phyloP scores from a whole-genome alignment of 1,140 invertebrate genomes.

The Drosophila hydei region DNA sequence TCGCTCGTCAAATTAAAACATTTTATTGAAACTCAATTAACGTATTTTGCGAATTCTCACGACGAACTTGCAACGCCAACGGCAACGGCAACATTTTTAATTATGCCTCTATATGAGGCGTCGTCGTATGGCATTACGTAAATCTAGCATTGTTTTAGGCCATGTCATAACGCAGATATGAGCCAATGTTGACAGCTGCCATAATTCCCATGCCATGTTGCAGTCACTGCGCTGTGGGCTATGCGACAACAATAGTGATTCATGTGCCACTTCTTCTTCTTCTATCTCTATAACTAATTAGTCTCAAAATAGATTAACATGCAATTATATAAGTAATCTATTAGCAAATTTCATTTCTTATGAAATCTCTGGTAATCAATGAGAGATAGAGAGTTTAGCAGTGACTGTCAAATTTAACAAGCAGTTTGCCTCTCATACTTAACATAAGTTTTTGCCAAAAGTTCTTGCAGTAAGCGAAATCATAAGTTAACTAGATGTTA shows the following conservation, averaged over 20 bases:
- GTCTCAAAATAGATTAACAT: neutral
- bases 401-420: neutral
- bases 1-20: slow-evolving; percentile 71
- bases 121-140: slow-evolving; percentile 57
- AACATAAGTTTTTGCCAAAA: no score
- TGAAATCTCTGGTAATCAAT: neutral
- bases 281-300: neutral
- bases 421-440: no score
- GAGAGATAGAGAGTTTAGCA: neutral
- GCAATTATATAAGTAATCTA: no score
- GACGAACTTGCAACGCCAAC: slow-evolving; percentile 24
- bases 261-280: neutral
- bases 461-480: no score
- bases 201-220: slow-evolving; percentile 36
- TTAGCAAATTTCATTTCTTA: no score
- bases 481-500: no score
- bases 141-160: slow-evolving; percentile 63
- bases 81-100: slow-evolving; percentile 37
- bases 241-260: neutral
- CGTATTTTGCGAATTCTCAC: slow-evolving; percentile 71
- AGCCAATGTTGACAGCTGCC: slow-evolving; percentile 41
- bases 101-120: slow-evolving; percentile 11
- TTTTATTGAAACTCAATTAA: slow-evolving; percentile 82
- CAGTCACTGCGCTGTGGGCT: slow-evolving; percentile 10
- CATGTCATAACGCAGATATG: slow-evolving; percentile 53